These are phyloP conservation scores for Himalopsyche phryganea DNA, from an alignment of 1,140 invertebrate genomes.

Conservation along the genomic window DNA sequence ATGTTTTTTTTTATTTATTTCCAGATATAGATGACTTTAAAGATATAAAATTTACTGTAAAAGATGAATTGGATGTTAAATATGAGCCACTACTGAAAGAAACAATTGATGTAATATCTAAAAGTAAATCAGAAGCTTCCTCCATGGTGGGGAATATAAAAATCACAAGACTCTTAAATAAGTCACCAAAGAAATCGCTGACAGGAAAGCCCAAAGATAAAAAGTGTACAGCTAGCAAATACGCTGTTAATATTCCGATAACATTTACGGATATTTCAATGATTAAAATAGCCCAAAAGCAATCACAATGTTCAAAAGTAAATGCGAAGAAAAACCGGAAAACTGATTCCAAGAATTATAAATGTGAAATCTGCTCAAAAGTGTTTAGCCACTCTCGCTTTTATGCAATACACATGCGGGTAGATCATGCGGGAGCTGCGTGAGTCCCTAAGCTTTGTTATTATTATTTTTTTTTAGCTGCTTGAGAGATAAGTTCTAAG, in stretches of 20 bases:
- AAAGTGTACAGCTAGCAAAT: neutral
- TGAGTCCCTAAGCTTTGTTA: slow-evolving; percentile 7
- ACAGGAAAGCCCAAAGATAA: neutral
- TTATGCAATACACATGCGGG: slow-evolving; percentile 17
- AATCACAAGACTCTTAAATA: neutral
- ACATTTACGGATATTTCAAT: neutral
- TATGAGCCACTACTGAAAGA: too few species aligned
- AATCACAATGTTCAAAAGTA: neutral
- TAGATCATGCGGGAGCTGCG: slow-evolving; percentile 6
- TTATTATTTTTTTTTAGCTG: neutral
- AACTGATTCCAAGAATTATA: neutral
- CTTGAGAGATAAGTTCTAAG: neutral
- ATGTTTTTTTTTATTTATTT: too few species aligned
- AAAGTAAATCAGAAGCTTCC: too few species aligned
- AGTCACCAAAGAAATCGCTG: neutral
- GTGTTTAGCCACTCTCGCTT: slow-evolving; percentile 10
- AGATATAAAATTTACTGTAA: too few species aligned
- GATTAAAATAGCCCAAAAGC: neutral
- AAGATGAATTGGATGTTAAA: too few species aligned
- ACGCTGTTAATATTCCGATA: neutral
- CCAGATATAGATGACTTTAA: too few species aligned
- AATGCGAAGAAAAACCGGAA: neutral
- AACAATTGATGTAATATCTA: too few species aligned
- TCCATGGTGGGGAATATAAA: too few species aligned
- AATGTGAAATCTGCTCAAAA: slow-evolving; percentile 13